Evolutionary conservation across 2,888 invertebrate genomes (phyloP), one percentile per base, ranked within the genome.

Genomic region (Drosophila hamatofila): DNA sequence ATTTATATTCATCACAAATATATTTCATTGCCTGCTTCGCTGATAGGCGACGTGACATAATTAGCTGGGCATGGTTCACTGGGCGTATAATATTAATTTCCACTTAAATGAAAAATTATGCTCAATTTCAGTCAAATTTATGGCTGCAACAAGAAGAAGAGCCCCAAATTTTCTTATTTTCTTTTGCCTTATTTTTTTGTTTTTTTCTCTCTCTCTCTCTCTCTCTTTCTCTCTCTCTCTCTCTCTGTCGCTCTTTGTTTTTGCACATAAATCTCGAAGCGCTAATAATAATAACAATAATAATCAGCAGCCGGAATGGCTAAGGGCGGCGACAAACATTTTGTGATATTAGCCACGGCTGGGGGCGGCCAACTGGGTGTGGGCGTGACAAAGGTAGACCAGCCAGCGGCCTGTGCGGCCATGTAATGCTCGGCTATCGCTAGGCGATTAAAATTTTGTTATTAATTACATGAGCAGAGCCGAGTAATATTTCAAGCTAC

Each of bases 71-170:
- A 75, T 69, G 72, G 55, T 48, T 41, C 46, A 46, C 69, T 69
- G 74, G 81, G 81, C 79, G 72, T 81, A 80, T 83, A 83, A 81
- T 85, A 86, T 89, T 89, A 89, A 89, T 86, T 89, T 89, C 85
- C 88, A 86, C 89, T 86, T 86, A 86, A 89, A 86, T 86, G 85
- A 89, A 86, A 86, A 86, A 86, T 86, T 84, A 89, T 89, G 89
- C 88, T 76, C 88, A 80, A 87, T 86, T 86, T 84, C 80, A 81
- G 88, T 67, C 35, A 80, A 81, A 77, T 81, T 81, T 80, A 80
- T 81, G 77, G 48, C 30, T 1, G 52, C 49, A 64, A 60, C 57
- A 51, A 59, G 48, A 55, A 41, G 48, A 30, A 52, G 21, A 16
- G 2, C 1, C 0, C 16, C 5, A 5, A 16, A 52, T 52, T 37